Evolutionary conservation across 2,888 invertebrate species (phyloP).

Genomic region (Ethmia dodecea): DNA sequence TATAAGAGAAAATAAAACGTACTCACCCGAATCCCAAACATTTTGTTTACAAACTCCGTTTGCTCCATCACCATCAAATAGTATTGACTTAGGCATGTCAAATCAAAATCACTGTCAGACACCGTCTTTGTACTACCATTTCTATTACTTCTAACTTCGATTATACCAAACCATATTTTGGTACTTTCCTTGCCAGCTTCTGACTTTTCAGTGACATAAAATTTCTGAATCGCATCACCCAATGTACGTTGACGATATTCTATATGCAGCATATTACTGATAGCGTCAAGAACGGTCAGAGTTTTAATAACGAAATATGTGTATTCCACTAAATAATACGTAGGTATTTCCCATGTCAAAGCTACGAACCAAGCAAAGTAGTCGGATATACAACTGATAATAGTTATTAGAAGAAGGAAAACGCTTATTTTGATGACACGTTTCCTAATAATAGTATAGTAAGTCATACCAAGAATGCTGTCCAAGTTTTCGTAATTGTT

Average conservation of each 20-base stretch:
- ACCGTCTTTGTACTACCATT: not conserved
- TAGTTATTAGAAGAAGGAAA: not conserved
- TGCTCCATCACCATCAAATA: not conserved
- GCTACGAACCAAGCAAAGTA: not conserved
- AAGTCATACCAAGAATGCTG: not conserved
- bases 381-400: not conserved
- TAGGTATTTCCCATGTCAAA: not conserved
- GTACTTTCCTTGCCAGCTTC: not conserved
- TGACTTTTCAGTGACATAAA: not conserved
- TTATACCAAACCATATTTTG: too few relatives aligned
- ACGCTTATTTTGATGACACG: not conserved
- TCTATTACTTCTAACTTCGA: not conserved
- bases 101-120: not conserved
- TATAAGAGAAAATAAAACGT: too few relatives aligned
- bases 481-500: slow-evolving; percentile 23
- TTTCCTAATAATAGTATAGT: not conserved
- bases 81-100: not conserved
- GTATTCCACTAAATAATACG: not conserved
- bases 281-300: not conserved
- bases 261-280: not conserved
- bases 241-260: not conserved
- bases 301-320: not conserved
- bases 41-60: not conserved
- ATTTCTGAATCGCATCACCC: not conserved
- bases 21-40: not conserved